Percentiles rank a stretch among this genome's conserved stretches.
phyloP scores from a whole-genome alignment of 2,888 invertebrate species.

The Ferdinandea cuprea region DNA sequence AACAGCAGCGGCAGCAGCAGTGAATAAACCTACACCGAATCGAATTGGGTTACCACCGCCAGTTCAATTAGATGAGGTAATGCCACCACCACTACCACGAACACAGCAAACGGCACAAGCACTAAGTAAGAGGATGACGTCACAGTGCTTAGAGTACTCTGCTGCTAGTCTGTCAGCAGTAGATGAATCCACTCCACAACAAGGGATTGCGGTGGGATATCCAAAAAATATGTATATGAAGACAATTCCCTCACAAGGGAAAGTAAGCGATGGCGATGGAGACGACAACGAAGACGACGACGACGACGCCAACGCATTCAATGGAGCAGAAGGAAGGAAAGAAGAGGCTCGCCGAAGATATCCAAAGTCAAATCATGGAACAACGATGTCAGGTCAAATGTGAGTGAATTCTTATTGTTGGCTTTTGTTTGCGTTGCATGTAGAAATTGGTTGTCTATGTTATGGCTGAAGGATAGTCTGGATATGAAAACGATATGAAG shows the following conservation, averaged over 20 bases:
- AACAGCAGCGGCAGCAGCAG: slow-evolving; percentile 16
- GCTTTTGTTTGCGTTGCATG: slow-evolving; percentile 41
- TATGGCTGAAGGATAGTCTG: slow-evolving; percentile 23
- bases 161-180: background rate
- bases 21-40: slow-evolving; percentile 52
- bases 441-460: slow-evolving; percentile 35
- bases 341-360: slow-evolving; percentile 36
- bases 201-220: slow-evolving; percentile 19
- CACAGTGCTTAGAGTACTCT: slow-evolving; percentile 31
- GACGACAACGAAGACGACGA: slow-evolving; percentile 27
- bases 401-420: slow-evolving; percentile 47
- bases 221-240: slow-evolving; percentile 2
- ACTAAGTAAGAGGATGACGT: slow-evolving; percentile 38
- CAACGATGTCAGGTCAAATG: slow-evolving; percentile 46
- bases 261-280: slow-evolving; percentile 37
- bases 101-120: background rate
- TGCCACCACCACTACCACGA: slow-evolving; percentile 31
- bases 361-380: slow-evolving; percentile 25
- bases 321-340: slow-evolving; percentile 9
- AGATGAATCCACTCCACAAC: slow-evolving; percentile 36
- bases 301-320: slow-evolving; percentile 39
- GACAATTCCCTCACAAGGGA: background rate
- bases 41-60: slow-evolving; percentile 39
- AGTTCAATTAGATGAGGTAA: slow-evolving; percentile 55
- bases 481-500: background rate